These are phyloP conservation scores for Paraplagusia blochii DNA, from an alignment of 2,113 vertebrate genomes.

Conservation along the genomic window DNA sequence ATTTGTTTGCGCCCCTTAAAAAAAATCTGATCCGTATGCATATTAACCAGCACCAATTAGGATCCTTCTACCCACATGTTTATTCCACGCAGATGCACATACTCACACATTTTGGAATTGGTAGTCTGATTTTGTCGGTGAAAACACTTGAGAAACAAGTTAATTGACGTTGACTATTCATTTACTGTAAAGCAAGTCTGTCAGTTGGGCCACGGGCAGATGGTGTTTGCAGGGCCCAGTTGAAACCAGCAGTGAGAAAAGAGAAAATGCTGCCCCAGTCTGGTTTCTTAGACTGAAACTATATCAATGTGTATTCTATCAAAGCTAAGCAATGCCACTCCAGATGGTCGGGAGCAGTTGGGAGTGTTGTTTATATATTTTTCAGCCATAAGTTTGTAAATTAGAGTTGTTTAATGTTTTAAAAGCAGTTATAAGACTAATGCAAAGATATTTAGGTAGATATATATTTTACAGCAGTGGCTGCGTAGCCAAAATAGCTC, in stretches of 20 bases:
- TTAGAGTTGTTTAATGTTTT: background rate
- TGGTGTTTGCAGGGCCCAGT: conserved; percentile 53
- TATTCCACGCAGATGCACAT: conserved; percentile 24
- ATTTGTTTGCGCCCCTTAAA: conserved; percentile 66
- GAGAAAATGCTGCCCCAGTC: conserved; percentile 20
- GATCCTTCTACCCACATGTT: conserved; percentile 43
- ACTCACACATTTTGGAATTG: conserved; percentile 49
- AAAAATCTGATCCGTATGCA: conserved; percentile 53
- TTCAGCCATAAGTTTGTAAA: background rate
- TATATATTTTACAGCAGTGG: too few relatives aligned
- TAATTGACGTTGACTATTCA: conserved; percentile 66
- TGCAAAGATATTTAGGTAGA: too few relatives aligned
- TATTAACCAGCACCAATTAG: conserved; percentile 67
- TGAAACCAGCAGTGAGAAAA: conserved; percentile 36
- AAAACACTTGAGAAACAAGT: conserved; percentile 62
- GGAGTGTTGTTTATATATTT: background rate
- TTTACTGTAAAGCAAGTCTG: conserved; percentile 44
- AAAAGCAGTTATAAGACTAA: too few relatives aligned
- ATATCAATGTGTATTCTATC: background rate
- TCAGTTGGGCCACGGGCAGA: conserved; percentile 51
- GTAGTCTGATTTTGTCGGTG: conserved; percentile 41
- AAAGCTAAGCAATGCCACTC: background rate
- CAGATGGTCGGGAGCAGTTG: background rate
- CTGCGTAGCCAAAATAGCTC: too few relatives aligned
- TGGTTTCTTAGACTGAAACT: conserved; percentile 6